Conservation (phyloP, 2,888 invertebrate genomes). For the Parapristionchus giblindavisi region DNA sequence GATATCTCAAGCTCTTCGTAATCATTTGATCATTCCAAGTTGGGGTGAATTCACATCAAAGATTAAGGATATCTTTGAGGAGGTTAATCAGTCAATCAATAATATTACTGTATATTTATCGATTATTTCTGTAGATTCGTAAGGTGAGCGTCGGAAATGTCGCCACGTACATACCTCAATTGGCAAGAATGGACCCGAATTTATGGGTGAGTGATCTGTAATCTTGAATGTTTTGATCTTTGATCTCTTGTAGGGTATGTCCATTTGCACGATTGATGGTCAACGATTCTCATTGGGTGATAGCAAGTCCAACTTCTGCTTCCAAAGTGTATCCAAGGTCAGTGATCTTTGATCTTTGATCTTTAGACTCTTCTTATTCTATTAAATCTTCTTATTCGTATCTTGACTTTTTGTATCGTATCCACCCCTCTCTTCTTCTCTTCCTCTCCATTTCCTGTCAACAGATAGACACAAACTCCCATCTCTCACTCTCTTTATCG, state of each 20-base stretch:
- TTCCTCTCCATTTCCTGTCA: not conserved
- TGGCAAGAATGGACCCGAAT: constrained; percentile 76
- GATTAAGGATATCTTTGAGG: constrained; percentile 92
- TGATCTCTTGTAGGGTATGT: constrained; percentile 82
- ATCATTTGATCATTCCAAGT: constrained; percentile 92
- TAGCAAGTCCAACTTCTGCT: constrained; percentile 87
- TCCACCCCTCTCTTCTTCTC: not conserved
- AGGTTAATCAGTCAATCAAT: constrained; percentile 76
- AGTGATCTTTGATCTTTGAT: constrained; percentile 71
- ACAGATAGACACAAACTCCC: too few relatives aligned
- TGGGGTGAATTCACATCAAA: constrained; percentile 88
- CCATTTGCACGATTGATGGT: constrained; percentile 87
- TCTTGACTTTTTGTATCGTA: not conserved
- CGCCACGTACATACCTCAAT: constrained; percentile 86
- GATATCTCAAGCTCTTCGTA: constrained; percentile 50
- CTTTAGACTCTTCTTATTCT: not conserved
- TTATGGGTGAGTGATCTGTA: constrained; percentile 20
- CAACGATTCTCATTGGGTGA: constrained; percentile 77
- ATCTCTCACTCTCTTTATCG: too few relatives aligned
- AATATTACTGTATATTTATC: not conserved
- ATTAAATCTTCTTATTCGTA: too few relatives aligned
- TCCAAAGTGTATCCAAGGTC: constrained; percentile 86
- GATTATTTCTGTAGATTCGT: constrained; percentile 37
- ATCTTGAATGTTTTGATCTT: not conserved
- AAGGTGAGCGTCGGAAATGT: constrained; percentile 55